A percentile compares a stretch with the other conserved stretches of the same genome.
These are phyloP conservation scores for Spodoptera exigua DNA, from an alignment of 2,888 invertebrate genomes.

Conservation along the genomic window DNA sequence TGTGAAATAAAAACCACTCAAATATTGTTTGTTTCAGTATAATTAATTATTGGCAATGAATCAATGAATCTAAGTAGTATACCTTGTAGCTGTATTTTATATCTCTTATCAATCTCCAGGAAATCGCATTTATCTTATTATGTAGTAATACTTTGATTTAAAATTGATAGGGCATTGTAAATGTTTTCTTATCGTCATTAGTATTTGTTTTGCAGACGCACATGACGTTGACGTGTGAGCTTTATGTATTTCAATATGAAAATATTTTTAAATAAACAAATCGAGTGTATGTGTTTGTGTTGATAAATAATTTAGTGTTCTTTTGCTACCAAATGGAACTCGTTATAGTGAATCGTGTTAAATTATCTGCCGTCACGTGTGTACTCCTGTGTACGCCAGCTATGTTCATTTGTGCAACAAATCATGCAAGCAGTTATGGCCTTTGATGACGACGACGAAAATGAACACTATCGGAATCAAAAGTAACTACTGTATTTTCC, in stretches of 20 bases:
- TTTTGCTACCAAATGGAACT: constrained; percentile 21
- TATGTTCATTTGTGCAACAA: constrained; percentile 68
- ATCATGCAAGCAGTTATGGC: constrained; percentile 76
- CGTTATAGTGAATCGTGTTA: constrained; percentile 21
- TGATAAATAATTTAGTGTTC: constrained; percentile 3
- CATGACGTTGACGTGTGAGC: constrained; percentile 37
- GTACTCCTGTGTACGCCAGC: constrained; percentile 65
- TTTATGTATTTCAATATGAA: constrained; percentile 12
- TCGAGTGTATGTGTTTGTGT: constrained; percentile 10
- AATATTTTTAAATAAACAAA: constrained; percentile 8
- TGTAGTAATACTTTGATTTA: constrained; percentile 54
- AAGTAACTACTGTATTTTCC: constrained; percentile 73
- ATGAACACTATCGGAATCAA: constrained; percentile 74
- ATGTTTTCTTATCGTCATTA: constrained; percentile 48
- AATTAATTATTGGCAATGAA: constrained; percentile 14
- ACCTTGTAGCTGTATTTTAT: constrained; percentile 38
- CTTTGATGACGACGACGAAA: constrained; percentile 77
- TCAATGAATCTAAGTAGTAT: constrained; percentile 31
- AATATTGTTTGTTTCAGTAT: constrained; percentile 9
- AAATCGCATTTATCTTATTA: constrained; percentile 49
- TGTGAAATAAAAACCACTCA: constrained; percentile 7
- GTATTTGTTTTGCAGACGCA: constrained; percentile 47
- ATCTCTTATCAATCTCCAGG: constrained; percentile 49
- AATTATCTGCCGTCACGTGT: constrained; percentile 28
- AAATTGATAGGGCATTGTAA: constrained; percentile 46